Conservation (phyloP, 2,888 invertebrate genomes). For the Epirrhoe tristata region DNA sequence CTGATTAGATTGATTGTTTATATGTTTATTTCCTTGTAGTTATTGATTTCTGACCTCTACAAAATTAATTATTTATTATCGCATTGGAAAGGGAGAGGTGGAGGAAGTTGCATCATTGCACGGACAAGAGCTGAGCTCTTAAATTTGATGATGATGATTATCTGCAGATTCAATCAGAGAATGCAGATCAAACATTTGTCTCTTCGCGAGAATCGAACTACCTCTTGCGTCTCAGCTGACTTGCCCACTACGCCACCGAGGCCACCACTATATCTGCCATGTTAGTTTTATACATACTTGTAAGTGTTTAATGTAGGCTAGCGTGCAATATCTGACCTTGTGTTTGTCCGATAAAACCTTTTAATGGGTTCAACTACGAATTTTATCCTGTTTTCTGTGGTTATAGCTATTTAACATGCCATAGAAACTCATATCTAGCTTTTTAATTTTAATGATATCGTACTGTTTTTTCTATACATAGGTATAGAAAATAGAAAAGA, state of each 20-base stretch:
- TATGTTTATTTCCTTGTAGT: too few relatives aligned
- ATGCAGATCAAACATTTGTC: background rate
- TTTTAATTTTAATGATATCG: background rate
- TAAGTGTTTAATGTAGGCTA: constrained; percentile 3
- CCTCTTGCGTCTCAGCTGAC: too few relatives aligned
- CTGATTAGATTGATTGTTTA: too few relatives aligned
- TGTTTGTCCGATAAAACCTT: constrained; percentile 38
- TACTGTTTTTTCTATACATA: background rate
- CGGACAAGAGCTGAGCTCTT: too few relatives aligned
- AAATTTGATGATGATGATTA: too few relatives aligned
- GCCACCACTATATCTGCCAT: background rate
- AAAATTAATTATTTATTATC: too few relatives aligned
- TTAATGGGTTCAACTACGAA: constrained; percentile 15
- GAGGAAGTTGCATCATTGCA: too few relatives aligned
- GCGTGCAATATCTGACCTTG: constrained; percentile 22
- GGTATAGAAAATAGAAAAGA: too few relatives aligned
- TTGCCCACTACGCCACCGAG: background rate
- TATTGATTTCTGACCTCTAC: too few relatives aligned
- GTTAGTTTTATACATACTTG: constrained; percentile 7
- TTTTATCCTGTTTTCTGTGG: constrained; percentile 17
- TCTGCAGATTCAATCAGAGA: too few relatives aligned
- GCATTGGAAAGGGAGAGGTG: too few relatives aligned
- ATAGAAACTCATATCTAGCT: background rate
- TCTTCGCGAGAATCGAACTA: background rate
- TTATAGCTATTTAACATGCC: constrained; percentile 7